Percentiles rank a stretch among this genome's conserved stretches.
These are phyloP conservation scores for Rhopalosiphum nymphaeae DNA, from an alignment of 2,888 invertebrate genomes.

Conservation along the genomic window DNA sequence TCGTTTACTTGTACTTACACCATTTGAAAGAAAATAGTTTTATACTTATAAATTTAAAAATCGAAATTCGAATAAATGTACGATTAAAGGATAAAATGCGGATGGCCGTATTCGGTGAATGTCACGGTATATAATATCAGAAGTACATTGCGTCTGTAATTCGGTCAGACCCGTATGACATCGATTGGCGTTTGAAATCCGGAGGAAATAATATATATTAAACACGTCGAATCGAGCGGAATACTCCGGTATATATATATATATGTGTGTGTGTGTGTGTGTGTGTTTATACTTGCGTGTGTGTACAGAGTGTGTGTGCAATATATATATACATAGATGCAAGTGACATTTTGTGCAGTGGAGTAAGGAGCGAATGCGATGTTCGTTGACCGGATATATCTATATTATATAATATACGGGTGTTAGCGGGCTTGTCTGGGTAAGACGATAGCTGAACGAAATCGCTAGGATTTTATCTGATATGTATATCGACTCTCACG, in stretches of 20 bases:
- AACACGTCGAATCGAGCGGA: not conserved
- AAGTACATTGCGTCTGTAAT: not conserved
- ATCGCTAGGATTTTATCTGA: not conserved
- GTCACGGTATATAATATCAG: not conserved
- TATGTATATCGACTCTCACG: not conserved
- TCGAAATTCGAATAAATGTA: not conserved
- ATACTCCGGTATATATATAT: not conserved
- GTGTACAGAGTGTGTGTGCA: not conserved
- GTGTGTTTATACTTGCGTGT: not conserved
- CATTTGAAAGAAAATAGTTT: not conserved
- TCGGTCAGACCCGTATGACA: not conserved
- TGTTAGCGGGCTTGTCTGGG: not conserved
- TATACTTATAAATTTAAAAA: not conserved
- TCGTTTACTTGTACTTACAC: not conserved
- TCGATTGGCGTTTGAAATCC: not conserved
- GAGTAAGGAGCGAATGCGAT: not conserved
- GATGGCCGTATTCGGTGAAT: not conserved
- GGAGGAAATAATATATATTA: slow-evolving; percentile 13
- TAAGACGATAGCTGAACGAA: not conserved
- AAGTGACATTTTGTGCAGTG: slow-evolving; percentile 21
- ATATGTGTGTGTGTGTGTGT: not conserved
- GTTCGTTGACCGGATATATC: slow-evolving; percentile 13
- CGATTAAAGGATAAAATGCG: not conserved
- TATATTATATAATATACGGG: not conserved
- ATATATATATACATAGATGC: not conserved